Percentiles rank a stretch among this genome's conserved stretches.
These are phyloP conservation scores for Lithodes maja DNA, from an alignment of 2,888 invertebrate genomes.

Conservation along the genomic window DNA sequence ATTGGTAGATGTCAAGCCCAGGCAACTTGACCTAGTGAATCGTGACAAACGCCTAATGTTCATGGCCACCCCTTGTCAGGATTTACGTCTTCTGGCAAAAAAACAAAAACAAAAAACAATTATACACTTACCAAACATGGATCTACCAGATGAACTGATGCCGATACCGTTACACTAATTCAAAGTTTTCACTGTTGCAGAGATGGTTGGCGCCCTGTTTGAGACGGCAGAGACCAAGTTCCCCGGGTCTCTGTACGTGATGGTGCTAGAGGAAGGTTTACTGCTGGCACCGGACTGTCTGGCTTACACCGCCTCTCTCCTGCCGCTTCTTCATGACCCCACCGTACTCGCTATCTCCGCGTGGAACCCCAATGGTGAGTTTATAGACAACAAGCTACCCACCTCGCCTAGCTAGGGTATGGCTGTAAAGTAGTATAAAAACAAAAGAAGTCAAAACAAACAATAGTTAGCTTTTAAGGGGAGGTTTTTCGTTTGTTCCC, in stretches of 20 bases:
- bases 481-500: no score
- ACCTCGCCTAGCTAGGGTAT: neutral
- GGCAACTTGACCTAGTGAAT: no score
- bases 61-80: no score
- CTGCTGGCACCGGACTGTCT: conserved; percentile 65
- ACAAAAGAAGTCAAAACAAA: no score
- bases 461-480: no score
- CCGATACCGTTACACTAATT: neutral
- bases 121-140: no score
- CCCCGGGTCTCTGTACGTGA: conserved; percentile 48
- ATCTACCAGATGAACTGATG: no score
- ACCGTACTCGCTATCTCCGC: conserved; percentile 63
- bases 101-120: no score
- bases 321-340: conserved; percentile 63
- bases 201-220: conserved; percentile 51
- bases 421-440: neutral
- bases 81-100: no score
- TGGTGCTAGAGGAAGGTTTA: conserved; percentile 61
- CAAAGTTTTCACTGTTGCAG: conserved; percentile 18
- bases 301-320: conserved; percentile 48
- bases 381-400: neutral
- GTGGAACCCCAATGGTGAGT: conserved; percentile 69
- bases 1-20: no score
- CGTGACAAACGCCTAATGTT: no score
- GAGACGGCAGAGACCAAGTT: conserved; percentile 40